phyloP scores from a whole-genome alignment of 2,888 invertebrate genomes.

The Hipparchia sbordonii region DNA sequence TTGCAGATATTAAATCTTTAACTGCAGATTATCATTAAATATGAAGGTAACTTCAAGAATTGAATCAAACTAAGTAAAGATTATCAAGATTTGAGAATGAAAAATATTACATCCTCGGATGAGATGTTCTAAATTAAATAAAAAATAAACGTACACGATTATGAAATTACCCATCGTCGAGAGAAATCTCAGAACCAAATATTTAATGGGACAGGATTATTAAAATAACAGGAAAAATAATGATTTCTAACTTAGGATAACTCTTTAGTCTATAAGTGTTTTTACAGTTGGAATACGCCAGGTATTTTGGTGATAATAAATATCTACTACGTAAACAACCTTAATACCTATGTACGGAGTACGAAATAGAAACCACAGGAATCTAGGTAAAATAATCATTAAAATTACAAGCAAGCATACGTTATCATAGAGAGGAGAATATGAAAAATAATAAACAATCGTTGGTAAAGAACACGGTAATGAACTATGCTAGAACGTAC shows the following conservation, averaged over 20 bases:
- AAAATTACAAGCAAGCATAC: not conserved
- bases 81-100: not conserved
- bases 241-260: not conserved
- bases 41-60: not conserved
- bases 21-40: not conserved
- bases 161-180: not conserved
- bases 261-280: not conserved
- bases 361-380: not conserved
- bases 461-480: not conserved
- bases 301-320: not conserved
- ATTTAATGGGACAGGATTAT: not conserved
- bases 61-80: not conserved
- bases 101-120: not conserved
- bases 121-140: not conserved
- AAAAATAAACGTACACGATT: not conserved
- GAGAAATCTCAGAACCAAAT: not conserved
- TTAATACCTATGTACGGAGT: not conserved
- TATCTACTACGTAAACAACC: not conserved
- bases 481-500: not conserved
- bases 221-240: not conserved
- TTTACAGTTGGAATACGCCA: constrained; percentile 8
- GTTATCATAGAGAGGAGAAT: not conserved
- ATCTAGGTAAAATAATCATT: not conserved
- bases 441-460: not conserved
- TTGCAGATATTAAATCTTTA: not conserved